Conservation (phyloP, 1,140 invertebrate genomes). For the Wasmannia auropunctata region DNA sequence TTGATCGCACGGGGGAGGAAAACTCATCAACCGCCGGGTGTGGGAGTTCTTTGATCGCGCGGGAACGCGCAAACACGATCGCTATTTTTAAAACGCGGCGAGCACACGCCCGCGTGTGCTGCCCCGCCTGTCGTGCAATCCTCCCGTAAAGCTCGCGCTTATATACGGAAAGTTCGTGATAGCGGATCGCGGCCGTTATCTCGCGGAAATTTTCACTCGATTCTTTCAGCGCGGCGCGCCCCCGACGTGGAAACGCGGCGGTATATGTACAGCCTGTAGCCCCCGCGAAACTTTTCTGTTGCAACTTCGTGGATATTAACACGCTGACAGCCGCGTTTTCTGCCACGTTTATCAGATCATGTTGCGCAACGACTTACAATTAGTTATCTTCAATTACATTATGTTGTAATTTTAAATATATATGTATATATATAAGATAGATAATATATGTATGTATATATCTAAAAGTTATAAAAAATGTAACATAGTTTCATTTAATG, state of each 20-base stretch:
- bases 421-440: too few relatives aligned
- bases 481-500: too few relatives aligned
- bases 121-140: neutral
- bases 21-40: conserved; percentile 27
- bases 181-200: conserved; percentile 5
- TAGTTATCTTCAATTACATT: neutral
- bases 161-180: neutral
- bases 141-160: neutral
- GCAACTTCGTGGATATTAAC: neutral
- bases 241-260: neutral
- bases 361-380: neutral
- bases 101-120: neutral
- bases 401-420: neutral
- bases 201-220: neutral
- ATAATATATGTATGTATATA: too few relatives aligned
- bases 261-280: neutral
- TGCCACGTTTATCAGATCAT: neutral
- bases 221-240: neutral
- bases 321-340: neutral
- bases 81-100: conserved; percentile 22
- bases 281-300: neutral
- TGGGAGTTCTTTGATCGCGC: conserved; percentile 27
- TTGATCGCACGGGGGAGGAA: conserved; percentile 3
- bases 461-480: too few relatives aligned
- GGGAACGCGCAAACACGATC: conserved; percentile 11